A percentile compares a stretch with the other conserved stretches of the same genome.
phyloP scores from a whole-genome alignment of 2,113 vertebrate genomes.

The Papio anubis region DNA sequence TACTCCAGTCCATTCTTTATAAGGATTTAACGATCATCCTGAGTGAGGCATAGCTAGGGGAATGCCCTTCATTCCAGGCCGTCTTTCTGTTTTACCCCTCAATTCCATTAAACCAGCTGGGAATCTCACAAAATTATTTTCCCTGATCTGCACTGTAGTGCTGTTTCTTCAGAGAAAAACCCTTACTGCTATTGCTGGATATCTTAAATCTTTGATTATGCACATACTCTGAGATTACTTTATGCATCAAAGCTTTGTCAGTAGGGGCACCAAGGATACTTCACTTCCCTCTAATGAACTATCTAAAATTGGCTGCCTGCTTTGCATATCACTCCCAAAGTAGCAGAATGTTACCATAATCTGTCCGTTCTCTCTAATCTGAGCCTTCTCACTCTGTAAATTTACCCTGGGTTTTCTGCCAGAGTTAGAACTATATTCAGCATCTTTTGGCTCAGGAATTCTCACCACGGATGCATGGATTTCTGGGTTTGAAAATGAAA shows the following conservation, averaged over 20 bases:
- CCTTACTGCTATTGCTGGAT: not conserved
- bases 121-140: not conserved
- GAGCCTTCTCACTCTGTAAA: constrained; percentile 37
- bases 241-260: not conserved
- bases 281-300: constrained; percentile 33
- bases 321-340: constrained; percentile 15
- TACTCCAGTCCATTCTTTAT: not conserved
- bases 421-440: not conserved
- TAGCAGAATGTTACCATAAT: constrained; percentile 40
- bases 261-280: not conserved
- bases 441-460: not conserved
- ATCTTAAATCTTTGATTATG: constrained; percentile 1
- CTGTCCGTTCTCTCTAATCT: not conserved
- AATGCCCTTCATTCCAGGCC: not conserved
- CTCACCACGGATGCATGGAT: not conserved
- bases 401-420: not conserved
- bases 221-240: not conserved
- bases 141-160: not conserved
- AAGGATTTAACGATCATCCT: not conserved
- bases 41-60: not conserved
- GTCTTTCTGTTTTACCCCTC: not conserved
- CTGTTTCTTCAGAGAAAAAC: not conserved
- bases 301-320: not conserved
- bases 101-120: not conserved
- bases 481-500: not conserved